Evolutionary conservation across 92 coral and sea anemone species (phyloP).

Genomic region (Epizoanthus fatuus): DNA sequence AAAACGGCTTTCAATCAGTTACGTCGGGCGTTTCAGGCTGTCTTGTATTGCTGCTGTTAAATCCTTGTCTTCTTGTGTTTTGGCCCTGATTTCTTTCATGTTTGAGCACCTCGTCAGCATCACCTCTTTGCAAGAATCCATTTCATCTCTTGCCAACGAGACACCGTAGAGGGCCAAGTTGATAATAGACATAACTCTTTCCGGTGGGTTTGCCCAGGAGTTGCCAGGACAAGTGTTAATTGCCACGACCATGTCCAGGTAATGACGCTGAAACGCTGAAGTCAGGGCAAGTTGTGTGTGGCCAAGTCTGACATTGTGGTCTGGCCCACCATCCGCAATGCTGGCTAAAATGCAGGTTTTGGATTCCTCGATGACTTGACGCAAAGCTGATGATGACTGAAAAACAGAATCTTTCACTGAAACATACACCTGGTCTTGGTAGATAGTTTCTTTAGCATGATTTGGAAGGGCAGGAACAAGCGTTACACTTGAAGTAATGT

Average conservation of each 20-base stretch:
- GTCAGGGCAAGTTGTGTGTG: slow-evolving; percentile 40
- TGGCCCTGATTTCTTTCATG: slow-evolving; percentile 48
- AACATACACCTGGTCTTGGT: slow-evolving; percentile 51
- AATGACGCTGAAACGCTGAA: slow-evolving; percentile 37
- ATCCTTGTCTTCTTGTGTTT: slow-evolving; percentile 38
- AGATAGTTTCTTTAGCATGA: slow-evolving; percentile 24
- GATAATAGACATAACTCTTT: not conserved
- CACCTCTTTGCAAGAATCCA: slow-evolving; percentile 27
- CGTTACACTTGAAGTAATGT: slow-evolving; percentile 42
- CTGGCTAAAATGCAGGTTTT: slow-evolving; percentile 29
- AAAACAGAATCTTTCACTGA: slow-evolving; percentile 39
- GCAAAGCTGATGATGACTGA: slow-evolving; percentile 50
- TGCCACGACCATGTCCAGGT: slow-evolving; percentile 62
- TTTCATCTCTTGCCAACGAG: too few species aligned
- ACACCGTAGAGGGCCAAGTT: too few species aligned
- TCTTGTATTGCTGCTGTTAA: slow-evolving; percentile 41
- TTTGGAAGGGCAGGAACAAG: slow-evolving; percentile 53
- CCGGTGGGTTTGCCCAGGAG: slow-evolving; percentile 66
- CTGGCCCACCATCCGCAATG: slow-evolving; percentile 52
- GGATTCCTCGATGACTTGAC: slow-evolving; percentile 26
- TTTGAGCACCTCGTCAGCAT: slow-evolving; percentile 37
- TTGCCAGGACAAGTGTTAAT: slow-evolving; percentile 60
- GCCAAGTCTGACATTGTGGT: slow-evolving; percentile 48
- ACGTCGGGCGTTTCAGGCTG: slow-evolving; percentile 38
- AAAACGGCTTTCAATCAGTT: slow-evolving; percentile 34